A percentile compares a stretch with the other conserved stretches of the same genome.
Conservation (phyloP, 2,113 vertebrate genomes). For the Propithecus coquereli region DNA sequence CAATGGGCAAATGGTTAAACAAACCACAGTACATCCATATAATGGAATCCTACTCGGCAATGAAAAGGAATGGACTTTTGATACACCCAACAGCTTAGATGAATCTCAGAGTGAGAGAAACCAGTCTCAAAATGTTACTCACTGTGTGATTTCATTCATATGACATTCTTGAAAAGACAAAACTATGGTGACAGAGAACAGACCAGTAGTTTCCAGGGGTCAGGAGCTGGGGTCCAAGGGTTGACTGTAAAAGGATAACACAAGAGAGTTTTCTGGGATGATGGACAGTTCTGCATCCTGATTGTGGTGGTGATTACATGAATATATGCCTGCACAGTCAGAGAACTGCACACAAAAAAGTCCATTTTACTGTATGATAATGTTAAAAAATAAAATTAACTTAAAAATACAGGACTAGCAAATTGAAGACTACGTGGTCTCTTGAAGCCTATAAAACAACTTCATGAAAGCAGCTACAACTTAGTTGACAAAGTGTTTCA, state of each 20-base stretch:
- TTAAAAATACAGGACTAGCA: neutral
- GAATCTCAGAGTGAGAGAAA: neutral
- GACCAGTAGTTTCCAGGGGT: neutral
- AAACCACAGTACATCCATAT: neutral
- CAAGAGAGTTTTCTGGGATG: neutral
- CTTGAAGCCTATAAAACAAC: neutral
- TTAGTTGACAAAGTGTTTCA: neutral
- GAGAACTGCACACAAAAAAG: neutral
- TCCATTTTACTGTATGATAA: neutral
- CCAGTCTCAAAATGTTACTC: neutral
- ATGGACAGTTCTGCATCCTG: neutral
- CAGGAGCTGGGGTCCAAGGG: no score
- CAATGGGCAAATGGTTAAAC: neutral
- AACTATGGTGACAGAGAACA: neutral
- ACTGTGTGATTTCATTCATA: neutral
- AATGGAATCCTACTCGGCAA: neutral
- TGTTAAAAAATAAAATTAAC: neutral
- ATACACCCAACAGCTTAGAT: neutral
- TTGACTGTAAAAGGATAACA: neutral
- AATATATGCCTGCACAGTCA: neutral
- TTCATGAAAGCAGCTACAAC: neutral
- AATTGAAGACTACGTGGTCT: neutral
- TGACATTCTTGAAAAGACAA: neutral
- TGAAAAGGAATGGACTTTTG: neutral
- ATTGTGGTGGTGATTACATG: neutral